These are phyloP conservation scores for Oreortyx pictus DNA, from an alignment of 2,797 vertebrate genomes.

Conservation along the genomic window DNA sequence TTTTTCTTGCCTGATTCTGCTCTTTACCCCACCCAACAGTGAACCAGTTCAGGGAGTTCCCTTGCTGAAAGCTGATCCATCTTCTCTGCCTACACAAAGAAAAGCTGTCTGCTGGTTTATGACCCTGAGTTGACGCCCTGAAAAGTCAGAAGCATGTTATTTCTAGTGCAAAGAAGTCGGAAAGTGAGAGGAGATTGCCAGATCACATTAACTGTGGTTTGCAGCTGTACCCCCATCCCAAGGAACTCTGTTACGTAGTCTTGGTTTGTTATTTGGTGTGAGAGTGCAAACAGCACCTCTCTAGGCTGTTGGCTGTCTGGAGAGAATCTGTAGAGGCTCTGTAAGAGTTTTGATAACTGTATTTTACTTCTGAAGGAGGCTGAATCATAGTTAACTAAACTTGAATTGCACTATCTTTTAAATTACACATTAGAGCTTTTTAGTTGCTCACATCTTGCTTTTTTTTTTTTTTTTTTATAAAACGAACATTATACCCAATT, in stretches of 20 bases:
- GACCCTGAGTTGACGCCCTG: not conserved
- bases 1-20: not conserved
- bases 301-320: not conserved
- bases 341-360: not conserved
- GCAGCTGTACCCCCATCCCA: not conserved
- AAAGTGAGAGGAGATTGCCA: not conserved
- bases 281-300: not conserved
- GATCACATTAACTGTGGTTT: not conserved
- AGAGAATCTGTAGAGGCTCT: not conserved
- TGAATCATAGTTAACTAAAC: not conserved
- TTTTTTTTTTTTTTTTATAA: not conserved
- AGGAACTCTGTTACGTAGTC: not conserved
- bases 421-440: not conserved
- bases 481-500: not conserved
- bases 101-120: conserved; percentile 16
- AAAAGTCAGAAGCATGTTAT: not conserved
- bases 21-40: not conserved
- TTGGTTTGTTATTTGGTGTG: not conserved
- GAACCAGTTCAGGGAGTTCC: conserved; percentile 26
- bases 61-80: not conserved
- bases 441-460: not conserved
- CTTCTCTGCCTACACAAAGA: not conserved
- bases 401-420: not conserved
- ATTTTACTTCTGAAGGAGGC: not conserved
- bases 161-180: not conserved